phyloP scores from a whole-genome alignment of 2,113 vertebrate species.

The Tychaedon coryphoeus region DNA sequence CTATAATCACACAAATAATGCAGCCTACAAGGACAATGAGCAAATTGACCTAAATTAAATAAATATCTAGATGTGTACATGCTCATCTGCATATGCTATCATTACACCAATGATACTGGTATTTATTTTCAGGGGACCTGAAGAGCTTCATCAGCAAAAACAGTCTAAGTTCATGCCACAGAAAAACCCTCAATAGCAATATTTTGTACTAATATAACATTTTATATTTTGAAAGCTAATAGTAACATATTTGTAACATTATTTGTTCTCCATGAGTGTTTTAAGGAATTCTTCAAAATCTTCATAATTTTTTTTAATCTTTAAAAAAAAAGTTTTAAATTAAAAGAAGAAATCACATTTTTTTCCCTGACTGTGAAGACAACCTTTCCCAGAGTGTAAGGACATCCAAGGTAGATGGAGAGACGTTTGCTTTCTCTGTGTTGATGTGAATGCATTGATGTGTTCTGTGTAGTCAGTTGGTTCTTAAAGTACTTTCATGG shows the following conservation, averaged over 20 bases:
- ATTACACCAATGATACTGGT: constrained; percentile 3
- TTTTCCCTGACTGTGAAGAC: background rate
- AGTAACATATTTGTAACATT: fast-evolving
- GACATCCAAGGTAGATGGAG: background rate
- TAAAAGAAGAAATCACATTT: background rate
- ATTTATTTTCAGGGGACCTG: background rate
- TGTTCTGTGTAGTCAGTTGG: background rate
- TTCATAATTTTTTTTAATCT: background rate
- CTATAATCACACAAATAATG: constrained; percentile 53
- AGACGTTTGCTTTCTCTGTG: background rate
- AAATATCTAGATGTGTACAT: constrained; percentile 29
- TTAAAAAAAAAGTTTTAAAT: background rate
- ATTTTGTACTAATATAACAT: background rate
- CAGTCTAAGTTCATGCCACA: background rate
- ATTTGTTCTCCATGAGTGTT: background rate
- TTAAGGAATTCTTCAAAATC: background rate
- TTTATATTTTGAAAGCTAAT: background rate
- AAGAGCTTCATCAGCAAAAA: constrained; percentile 5
- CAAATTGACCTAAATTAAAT: constrained; percentile 56
- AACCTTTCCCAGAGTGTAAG: background rate
- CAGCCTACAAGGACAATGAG: constrained; percentile 41
- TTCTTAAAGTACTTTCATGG: background rate
- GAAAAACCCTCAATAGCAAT: background rate
- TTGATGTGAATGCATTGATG: background rate
- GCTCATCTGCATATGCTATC: constrained; percentile 53